phyloP scores from a whole-genome alignment of 2,113 vertebrate genomes.

The Pelobates fuscus region DNA sequence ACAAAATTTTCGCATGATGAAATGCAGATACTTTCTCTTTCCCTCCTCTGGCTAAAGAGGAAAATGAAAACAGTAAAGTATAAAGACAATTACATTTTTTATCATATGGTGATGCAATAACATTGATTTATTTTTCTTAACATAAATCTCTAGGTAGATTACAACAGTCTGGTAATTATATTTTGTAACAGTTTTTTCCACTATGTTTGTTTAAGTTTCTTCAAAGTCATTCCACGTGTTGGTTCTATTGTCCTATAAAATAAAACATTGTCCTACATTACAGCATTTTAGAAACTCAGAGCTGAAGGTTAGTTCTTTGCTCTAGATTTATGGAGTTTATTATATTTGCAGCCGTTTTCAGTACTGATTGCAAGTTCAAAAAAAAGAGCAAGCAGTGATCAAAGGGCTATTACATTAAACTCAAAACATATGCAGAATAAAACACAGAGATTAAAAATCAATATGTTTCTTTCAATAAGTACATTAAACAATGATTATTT shows the following conservation, averaged over 20 bases:
- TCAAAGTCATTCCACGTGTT: neutral
- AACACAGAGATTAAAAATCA: constrained; percentile 38
- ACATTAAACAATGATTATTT: constrained; percentile 32
- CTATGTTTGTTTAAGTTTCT: neutral
- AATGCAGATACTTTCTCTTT: neutral
- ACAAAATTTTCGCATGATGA: no score
- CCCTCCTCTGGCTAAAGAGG: neutral
- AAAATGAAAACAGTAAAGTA: neutral
- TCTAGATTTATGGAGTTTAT: constrained; percentile 26
- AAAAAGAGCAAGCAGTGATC: constrained; percentile 7
- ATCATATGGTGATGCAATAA: neutral
- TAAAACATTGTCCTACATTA: neutral
- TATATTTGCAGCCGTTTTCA: constrained; percentile 1
- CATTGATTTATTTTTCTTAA: neutral
- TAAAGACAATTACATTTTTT: neutral
- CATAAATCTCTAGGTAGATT: neutral
- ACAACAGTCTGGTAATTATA: neutral
- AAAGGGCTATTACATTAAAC: constrained; percentile 29
- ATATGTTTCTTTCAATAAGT: constrained; percentile 37
- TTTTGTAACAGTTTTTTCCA: no score
- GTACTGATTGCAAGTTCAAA: constrained; percentile 22
- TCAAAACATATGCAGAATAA: constrained; percentile 29
- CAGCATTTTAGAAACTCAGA: no score
- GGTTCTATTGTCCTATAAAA: neutral
- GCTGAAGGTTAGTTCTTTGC: neutral